Base-by-base conservation (phyloP, 2,113 vertebrate genomes). In the Mobula hypostoma region DNA sequence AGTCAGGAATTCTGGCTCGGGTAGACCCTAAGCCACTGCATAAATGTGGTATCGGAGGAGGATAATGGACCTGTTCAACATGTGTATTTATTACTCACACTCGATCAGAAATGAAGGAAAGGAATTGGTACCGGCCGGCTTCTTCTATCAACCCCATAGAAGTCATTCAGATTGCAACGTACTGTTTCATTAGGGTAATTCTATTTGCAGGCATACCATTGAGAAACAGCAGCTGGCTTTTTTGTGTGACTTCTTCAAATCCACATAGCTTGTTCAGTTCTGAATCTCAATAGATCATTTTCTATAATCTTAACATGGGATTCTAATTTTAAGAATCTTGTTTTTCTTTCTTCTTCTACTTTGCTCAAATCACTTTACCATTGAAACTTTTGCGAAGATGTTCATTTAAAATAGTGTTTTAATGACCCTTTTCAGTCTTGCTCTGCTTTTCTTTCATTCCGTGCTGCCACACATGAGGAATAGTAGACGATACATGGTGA, bases 51-150 rank as follows among this genome's bases (percentile, higher is more conserved):
- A 94, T 82, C 91, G 82, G 0, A 0, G 29, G 68, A 70, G 95
- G 91, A 94, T 90, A 95, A 95, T 79, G 83, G 94, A 94, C 76
- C 94, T 95, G 93, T 94, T 95, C 95, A 95, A 94, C n/a, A 58
- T 85, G 58, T 91, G 68, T 92, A 91, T 74, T 95, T 94, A 90
- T 95, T 94, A 95, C 94, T 94, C 5, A 0, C 0, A 19, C 94
- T 94, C 94, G 94, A 0, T 94, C 80, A 95, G 87, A 83, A 82
- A 61, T 8, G 0, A 0, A 94, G 94, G 0, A 29, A 94, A 94
- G 29, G 7, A 61, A 85, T 94, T 94, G 94, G 7, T 94, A 83
- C 83, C 83, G 94, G 0, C 80, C 48, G 36, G 2, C 12, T 91
- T 94, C 17, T 77, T 95, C 94, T 95, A 83, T 94, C 94, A 95